Evolutionary conservation across 2,797 vertebrate genomes (phyloP).

Genomic region (Tympanoctomys barrerae): DNA sequence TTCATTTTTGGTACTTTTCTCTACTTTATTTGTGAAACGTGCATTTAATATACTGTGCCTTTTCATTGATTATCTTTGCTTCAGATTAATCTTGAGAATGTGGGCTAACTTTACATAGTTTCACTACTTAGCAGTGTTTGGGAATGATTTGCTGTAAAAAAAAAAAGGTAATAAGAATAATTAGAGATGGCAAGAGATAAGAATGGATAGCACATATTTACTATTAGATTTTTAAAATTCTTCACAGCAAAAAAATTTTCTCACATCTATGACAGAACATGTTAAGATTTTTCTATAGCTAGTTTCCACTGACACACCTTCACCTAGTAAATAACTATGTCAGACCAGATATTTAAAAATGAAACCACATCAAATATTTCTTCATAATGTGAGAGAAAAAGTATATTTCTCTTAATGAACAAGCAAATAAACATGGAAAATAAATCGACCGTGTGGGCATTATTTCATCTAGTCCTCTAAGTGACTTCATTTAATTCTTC

Average conservation of each 20-base stretch:
- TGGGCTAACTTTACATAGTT: not conserved
- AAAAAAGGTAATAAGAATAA: not conserved
- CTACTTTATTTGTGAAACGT: not conserved
- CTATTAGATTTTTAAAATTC: not conserved
- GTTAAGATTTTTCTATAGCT: not conserved
- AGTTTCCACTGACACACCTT: not conserved
- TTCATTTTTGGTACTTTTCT: constrained; percentile 15
- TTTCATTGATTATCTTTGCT: not conserved
- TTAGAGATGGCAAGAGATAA: not conserved
- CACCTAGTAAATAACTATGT: not conserved
- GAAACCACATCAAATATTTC: not conserved
- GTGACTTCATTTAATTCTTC: not conserved
- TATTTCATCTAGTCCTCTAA: not conserved
- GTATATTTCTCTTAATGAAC: not conserved
- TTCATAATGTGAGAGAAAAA: not conserved
- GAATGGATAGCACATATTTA: not conserved
- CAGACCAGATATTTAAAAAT: not conserved
- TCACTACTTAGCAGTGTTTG: not conserved
- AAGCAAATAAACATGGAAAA: constrained; percentile 9
- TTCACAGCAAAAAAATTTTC: not conserved
- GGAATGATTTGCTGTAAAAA: not conserved
- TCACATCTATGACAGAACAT: not conserved
- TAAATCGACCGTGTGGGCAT: not conserved
- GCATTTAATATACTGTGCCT: not conserved
- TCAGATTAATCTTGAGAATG: not conserved